These are phyloP conservation scores for Callospermophilus lateralis DNA, from an alignment of 2,113 vertebrate genomes.

Conservation along the genomic window DNA sequence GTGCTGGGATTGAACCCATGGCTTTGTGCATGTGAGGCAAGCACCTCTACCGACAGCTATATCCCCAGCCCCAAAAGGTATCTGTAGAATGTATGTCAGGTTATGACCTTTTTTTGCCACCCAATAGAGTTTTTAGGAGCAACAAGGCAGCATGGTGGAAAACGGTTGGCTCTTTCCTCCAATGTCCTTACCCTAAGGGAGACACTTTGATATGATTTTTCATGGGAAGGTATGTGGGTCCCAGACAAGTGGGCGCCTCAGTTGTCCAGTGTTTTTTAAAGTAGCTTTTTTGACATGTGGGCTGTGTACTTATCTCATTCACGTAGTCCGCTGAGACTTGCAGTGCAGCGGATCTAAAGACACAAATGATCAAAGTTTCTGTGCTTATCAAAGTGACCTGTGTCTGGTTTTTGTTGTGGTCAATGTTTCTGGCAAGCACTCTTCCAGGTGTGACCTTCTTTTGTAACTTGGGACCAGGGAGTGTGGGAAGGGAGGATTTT, in stretches of 20 bases:
- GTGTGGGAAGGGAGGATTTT: neutral
- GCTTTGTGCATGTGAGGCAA: too few relatives aligned
- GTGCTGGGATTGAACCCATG: too few relatives aligned
- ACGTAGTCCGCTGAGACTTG: neutral
- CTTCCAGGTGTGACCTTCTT: neutral
- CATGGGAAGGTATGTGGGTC: neutral
- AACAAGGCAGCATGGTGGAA: neutral
- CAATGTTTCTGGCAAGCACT: neutral
- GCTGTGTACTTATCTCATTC: neutral
- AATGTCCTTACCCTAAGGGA: neutral
- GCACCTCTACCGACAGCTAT: too few relatives aligned
- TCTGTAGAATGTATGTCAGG: neutral
- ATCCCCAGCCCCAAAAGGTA: too few relatives aligned
- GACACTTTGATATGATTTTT: neutral
- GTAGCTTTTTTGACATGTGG: neutral
- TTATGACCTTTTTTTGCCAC: neutral
- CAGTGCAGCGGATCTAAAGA: neutral
- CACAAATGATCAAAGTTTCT: neutral
- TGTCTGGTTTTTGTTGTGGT: neutral
- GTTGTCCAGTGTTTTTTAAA: neutral
- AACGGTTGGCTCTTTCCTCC: neutral
- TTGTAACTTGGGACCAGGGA: neutral
- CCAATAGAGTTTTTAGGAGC: neutral
- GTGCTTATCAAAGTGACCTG: neutral
- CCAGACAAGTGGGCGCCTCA: neutral